These are phyloP conservation scores for Troides aeacus DNA, from an alignment of 2,888 invertebrate genomes.

Conservation along the genomic window DNA sequence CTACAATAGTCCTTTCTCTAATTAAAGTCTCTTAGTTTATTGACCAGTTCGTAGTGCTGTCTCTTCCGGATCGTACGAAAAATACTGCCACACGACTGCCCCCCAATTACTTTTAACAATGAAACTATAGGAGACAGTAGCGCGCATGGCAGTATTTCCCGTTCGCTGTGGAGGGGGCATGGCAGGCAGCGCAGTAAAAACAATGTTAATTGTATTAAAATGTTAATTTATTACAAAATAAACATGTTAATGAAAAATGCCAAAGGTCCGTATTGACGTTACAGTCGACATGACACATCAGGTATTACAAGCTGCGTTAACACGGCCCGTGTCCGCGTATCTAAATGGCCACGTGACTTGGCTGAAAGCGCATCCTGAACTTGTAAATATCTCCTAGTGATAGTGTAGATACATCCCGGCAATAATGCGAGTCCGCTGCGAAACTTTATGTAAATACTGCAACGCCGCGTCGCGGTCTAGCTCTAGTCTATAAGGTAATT, in stretches of 20 bases:
- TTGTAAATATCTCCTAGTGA: slow-evolving; percentile 50
- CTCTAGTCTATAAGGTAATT: slow-evolving; percentile 24
- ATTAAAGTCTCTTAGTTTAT: too few species aligned
- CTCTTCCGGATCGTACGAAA: too few species aligned
- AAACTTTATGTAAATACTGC: slow-evolving; percentile 57
- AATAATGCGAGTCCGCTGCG: slow-evolving; percentile 76
- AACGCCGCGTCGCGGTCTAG: slow-evolving; percentile 26
- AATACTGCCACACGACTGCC: too few species aligned
- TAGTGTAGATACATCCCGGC: slow-evolving; percentile 57
- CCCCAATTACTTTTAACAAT: background rate
- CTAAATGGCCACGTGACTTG: slow-evolving; percentile 29
- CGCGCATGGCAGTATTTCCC: slow-evolving; percentile 1
- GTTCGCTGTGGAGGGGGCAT: background rate
- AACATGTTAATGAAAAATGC: slow-evolving; percentile 30
- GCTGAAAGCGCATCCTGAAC: slow-evolving; percentile 36
- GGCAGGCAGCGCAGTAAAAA: slow-evolving; percentile 14
- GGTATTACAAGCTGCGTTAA: slow-evolving; percentile 33
- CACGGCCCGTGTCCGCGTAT: slow-evolving; percentile 30
- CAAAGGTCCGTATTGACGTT: slow-evolving; percentile 27
- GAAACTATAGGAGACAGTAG: background rate
- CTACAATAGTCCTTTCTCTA: too few species aligned
- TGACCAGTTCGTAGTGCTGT: too few species aligned
- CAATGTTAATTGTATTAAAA: slow-evolving; percentile 25
- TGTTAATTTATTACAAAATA: slow-evolving; percentile 31
- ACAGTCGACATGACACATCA: slow-evolving; percentile 31